Percentiles rank a stretch among this genome's conserved stretches.
These are phyloP conservation scores for Druceiella hillmani DNA, from an alignment of 2,888 invertebrate genomes.

Conservation along the genomic window DNA sequence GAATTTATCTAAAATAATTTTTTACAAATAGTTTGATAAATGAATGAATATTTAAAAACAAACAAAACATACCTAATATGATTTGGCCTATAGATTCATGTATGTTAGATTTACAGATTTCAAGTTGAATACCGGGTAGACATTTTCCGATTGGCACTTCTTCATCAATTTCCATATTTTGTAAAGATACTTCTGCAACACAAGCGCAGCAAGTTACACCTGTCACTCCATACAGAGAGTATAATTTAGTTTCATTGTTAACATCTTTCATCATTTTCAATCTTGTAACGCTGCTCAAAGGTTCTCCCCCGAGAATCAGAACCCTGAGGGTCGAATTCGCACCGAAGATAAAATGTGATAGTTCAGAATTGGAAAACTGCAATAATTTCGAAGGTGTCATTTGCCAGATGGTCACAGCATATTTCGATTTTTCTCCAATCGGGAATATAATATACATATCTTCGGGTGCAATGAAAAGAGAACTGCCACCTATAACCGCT, in stretches of 20 bases:
- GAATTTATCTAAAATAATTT: background rate
- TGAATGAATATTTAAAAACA: too few species aligned
- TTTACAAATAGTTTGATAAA: slow-evolving; percentile 6
- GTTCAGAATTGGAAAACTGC: slow-evolving; percentile 51
- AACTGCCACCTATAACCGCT: slow-evolving; percentile 62
- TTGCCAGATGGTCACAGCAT: slow-evolving; percentile 67
- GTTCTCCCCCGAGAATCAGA: slow-evolving; percentile 80
- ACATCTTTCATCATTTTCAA: slow-evolving; percentile 40
- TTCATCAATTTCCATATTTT: slow-evolving; percentile 30
- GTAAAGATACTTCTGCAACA: slow-evolving; percentile 51
- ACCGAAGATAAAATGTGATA: slow-evolving; percentile 53
- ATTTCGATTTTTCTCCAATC: slow-evolving; percentile 28
- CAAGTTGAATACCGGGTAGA: slow-evolving; percentile 60
- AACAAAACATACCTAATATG: slow-evolving; percentile 56
- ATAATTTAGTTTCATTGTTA: slow-evolving; percentile 54
- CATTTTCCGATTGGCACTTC: slow-evolving; percentile 56
- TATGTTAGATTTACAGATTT: slow-evolving; percentile 49
- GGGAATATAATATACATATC: slow-evolving; percentile 38
- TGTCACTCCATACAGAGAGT: slow-evolving; percentile 88
- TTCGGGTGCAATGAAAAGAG: slow-evolving; percentile 60
- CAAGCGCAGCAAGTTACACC: slow-evolving; percentile 93
- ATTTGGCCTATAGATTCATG: slow-evolving; percentile 54
- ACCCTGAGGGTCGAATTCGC: slow-evolving; percentile 54
- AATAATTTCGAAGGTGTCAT: slow-evolving; percentile 79
- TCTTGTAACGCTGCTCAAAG: slow-evolving; percentile 51